A percentile compares a stretch with the other conserved stretches of the same genome.
Conservation (phyloP, 1,140 invertebrate genomes). For the Phenacoccus solenopsis region DNA sequence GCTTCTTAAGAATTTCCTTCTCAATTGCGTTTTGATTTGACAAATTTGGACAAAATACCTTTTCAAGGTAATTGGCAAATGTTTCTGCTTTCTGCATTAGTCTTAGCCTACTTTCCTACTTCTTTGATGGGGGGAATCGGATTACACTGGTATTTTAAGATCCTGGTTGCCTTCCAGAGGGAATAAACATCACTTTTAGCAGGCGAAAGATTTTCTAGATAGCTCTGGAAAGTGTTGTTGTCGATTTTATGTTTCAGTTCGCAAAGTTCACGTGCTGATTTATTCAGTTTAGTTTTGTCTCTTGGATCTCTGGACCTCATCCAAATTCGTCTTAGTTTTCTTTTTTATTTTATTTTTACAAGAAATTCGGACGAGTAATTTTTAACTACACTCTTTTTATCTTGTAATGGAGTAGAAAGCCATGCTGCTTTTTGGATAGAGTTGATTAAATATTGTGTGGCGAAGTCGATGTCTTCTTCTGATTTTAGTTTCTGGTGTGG, state of each 20-base stretch:
- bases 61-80: too few species aligned
- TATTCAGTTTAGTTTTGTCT: neutral
- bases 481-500: conserved; percentile 13
- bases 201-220: neutral
- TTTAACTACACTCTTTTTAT: neutral
- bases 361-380: conserved; percentile 2
- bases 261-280: neutral
- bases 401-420: neutral
- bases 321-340: neutral
- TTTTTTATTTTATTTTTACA: conserved; percentile 19
- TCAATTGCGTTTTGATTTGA: too few species aligned
- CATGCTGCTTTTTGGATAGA: conserved; percentile 11
- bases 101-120: too few species aligned
- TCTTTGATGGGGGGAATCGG: neutral
- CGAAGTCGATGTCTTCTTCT: neutral
- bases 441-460: neutral
- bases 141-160: neutral
- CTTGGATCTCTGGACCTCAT: neutral
- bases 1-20: too few species aligned
- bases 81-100: too few species aligned
- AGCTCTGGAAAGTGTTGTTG: neutral
- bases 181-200: neutral
- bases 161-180: neutral
- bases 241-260: neutral
- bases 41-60: too few species aligned